Evolutionary conservation across 2,797 vertebrate genomes (phyloP).

Genomic region (Clarias laeviceps): DNA sequence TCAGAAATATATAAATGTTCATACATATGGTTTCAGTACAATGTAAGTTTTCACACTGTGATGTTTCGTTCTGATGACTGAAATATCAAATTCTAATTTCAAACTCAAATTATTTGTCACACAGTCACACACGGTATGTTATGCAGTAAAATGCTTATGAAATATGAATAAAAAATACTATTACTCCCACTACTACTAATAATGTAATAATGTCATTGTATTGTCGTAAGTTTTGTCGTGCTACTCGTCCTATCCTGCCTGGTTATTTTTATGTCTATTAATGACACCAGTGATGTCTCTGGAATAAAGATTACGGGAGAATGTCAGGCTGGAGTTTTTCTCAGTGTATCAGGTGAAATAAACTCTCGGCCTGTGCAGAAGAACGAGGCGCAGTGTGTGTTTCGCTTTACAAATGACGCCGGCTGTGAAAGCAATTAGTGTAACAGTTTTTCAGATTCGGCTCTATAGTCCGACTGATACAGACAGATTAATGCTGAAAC

Average conservation of each 20-base stretch:
- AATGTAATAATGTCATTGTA: not conserved
- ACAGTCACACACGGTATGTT: too few relatives aligned
- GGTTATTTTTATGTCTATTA: not conserved
- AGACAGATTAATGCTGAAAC: slow-evolving; percentile 73
- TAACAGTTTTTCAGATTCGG: slow-evolving; percentile 69
- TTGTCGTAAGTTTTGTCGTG: too few relatives aligned
- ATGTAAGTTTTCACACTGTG: too few relatives aligned
- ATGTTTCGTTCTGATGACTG: too few relatives aligned
- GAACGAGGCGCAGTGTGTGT: slow-evolving; percentile 64
- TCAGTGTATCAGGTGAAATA: slow-evolving; percentile 1
- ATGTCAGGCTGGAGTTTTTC: not conserved
- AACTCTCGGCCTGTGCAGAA: slow-evolving; percentile 13
- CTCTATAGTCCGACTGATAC: slow-evolving; percentile 71
- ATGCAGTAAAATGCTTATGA: too few relatives aligned
- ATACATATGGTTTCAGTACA: too few relatives aligned
- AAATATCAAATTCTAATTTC: too few relatives aligned
- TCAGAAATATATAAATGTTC: too few relatives aligned
- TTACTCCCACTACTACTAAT: too few relatives aligned
- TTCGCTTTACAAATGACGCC: slow-evolving; percentile 73
- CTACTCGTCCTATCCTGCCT: not conserved
- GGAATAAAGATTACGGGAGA: slow-evolving; percentile 51
- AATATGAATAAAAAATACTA: not conserved
- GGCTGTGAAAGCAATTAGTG: slow-evolving; percentile 78
- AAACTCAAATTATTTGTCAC: too few relatives aligned
- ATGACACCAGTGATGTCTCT: slow-evolving; percentile 6